Base-by-base conservation (phyloP, 2,888 invertebrate species). In the Thysanoteuthis rhombus region DNA sequence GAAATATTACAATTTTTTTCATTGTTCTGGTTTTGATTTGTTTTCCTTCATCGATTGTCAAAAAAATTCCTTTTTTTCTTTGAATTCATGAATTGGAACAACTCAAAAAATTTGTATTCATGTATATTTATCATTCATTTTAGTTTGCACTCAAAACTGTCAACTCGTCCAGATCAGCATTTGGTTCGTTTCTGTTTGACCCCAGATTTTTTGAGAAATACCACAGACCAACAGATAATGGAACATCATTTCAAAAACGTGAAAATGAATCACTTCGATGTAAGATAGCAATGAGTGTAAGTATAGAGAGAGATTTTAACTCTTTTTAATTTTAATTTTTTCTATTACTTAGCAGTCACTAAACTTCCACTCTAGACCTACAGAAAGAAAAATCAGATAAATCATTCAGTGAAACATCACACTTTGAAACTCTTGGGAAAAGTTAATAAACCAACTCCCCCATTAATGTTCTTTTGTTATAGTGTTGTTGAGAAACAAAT, bases 131-230 rank as follows among this genome's bases (percentile, higher is more conserved):
- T 47, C n/a, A 94, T 93, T 93, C 89, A 93, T 95, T 95, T 38
- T 95, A 97, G 97, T 94, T 99, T 94, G 97, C 98, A 89, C 97
- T 99, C 94, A 97, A 98, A 94, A 98, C 98, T 47, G 98, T 99
- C 42, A 99, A 98, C 97, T 97, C 98, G 36, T 98, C 98, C n/a
- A 98, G 98, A 97, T 99, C 99, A 16, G 98, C 98, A 0, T 99
- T 98, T 97, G 98, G 98, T 6, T 98, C 98, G 97, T 98, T 98
- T 92, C 98, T 98, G 95, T 98, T 99, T 96, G 97, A 98, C 93
- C 98, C 98, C 92, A 97, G 97, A 93, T 99, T 98, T 97, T 99
- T 99, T 96, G 98, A 98, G 0, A 98, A 98, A 94, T 92, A 92
- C 39, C 0, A 92, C n/a, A n/a, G 92, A 32, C n/a, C 40, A 0